A percentile compares a stretch with the other conserved stretches of the same genome.
phyloP scores from a whole-genome alignment of 2,113 vertebrate species.

The Puffinus mauretanicus region DNA sequence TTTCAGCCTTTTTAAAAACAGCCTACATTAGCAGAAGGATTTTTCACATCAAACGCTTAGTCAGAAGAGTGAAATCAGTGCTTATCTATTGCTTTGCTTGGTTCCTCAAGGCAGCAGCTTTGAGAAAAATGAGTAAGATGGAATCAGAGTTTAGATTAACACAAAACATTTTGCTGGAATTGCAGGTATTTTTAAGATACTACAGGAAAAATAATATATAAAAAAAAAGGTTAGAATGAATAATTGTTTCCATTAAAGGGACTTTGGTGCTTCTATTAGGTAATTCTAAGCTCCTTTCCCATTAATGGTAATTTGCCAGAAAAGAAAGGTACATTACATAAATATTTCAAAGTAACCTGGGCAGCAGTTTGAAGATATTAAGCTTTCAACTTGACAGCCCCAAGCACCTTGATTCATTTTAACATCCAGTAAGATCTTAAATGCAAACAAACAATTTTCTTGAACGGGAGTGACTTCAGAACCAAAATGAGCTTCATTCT shows the following conservation, averaged over 20 bases:
- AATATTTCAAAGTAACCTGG: conserved; percentile 61
- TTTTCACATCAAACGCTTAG: neutral
- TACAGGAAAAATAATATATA: neutral
- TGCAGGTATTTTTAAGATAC: conserved; percentile 19
- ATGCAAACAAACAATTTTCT: conserved; percentile 45
- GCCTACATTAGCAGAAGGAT: neutral
- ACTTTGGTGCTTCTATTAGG: neutral
- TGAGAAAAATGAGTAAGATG: neutral
- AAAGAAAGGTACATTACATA: conserved; percentile 55
- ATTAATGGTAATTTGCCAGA: conserved; percentile 61
- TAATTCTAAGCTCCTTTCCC: conserved; percentile 41
- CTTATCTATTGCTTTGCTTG: neutral
- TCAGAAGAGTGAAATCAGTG: neutral
- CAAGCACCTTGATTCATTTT: conserved; percentile 55
- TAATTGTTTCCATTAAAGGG: conserved; percentile 50
- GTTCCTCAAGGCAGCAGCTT: conserved; percentile 3
- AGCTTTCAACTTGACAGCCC: conserved; percentile 51
- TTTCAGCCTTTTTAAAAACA: conserved; percentile 13
- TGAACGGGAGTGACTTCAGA: neutral
- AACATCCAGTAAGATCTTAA: conserved; percentile 41
- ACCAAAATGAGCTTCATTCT: neutral
- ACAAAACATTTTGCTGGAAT: conserved; percentile 23
- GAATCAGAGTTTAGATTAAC: conserved; percentile 12
- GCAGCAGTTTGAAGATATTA: conserved; percentile 59
- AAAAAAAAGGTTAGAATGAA: neutral